Evolutionary conservation across 2,113 vertebrate species (phyloP).

Genomic region (Scytalopus superciliaris): DNA sequence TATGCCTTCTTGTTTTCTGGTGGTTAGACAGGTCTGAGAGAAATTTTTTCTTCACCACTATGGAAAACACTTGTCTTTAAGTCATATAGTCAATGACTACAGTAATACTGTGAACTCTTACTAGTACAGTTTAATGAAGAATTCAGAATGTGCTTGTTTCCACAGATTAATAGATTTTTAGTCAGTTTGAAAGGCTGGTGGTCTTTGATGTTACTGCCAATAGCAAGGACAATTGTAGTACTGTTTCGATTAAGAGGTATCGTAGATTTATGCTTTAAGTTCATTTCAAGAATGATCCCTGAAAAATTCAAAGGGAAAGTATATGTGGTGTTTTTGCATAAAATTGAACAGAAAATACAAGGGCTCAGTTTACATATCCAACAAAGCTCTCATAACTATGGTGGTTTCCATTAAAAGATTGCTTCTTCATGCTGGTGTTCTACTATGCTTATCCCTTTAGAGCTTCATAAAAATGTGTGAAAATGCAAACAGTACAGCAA

Average conservation of each 20-base stretch:
- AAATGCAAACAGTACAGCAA: background rate
- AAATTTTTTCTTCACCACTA: background rate
- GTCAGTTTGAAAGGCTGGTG: background rate
- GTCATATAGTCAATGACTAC: fast-evolving
- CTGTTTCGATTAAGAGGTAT: background rate
- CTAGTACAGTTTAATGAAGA: background rate
- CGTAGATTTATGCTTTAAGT: background rate
- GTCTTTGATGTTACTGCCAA: background rate
- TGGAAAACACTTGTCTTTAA: background rate
- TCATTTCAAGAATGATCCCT: background rate
- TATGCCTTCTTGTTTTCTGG: background rate
- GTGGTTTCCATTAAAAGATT: background rate
- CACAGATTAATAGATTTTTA: background rate
- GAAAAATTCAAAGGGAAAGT: background rate
- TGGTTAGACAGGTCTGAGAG: background rate
- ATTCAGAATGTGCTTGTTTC: background rate
- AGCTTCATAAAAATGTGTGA: background rate
- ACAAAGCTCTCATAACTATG: background rate
- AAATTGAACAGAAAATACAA: background rate
- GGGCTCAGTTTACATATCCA: background rate
- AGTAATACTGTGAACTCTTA: background rate
- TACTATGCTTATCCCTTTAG: background rate
- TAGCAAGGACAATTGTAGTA: background rate
- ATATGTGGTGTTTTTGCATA: background rate
- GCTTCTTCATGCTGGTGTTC: background rate